These are phyloP conservation scores for Grammomys dolichurus DNA, from an alignment of 2,113 vertebrate species.

Conservation along the genomic window DNA sequence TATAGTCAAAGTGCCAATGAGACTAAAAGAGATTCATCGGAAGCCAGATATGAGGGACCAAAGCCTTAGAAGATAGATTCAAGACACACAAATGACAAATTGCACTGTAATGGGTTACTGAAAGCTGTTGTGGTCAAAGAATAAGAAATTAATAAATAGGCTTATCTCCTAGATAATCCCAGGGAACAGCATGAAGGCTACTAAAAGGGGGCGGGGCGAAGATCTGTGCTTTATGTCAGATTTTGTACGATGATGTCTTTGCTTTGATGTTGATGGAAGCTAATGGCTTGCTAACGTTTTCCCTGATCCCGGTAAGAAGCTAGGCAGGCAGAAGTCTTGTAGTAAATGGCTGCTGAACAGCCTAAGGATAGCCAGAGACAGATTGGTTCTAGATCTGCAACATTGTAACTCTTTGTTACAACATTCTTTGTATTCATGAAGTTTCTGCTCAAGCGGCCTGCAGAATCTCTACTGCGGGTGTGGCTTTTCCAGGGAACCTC, in stretches of 20 bases:
- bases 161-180: not conserved
- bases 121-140: not conserved
- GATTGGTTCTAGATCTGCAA: not conserved
- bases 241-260: not conserved
- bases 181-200: rapidly evolving
- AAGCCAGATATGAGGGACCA: not conserved
- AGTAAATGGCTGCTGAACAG: not conserved
- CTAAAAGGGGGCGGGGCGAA: not conserved
- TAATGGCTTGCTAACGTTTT: not conserved
- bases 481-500: not conserved
- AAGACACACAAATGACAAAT: not conserved
- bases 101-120: not conserved
- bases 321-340: not conserved
- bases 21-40: not conserved
- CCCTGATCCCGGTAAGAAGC: not conserved
- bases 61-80: not conserved
- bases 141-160: not conserved
- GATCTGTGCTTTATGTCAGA: not conserved
- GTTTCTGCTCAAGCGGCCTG: not conserved
- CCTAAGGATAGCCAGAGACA: no score
- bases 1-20: not conserved
- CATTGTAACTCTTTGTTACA: not conserved
- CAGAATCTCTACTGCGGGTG: no score
- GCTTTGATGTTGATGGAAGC: not conserved
- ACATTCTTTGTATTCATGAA: no score